These are phyloP conservation scores for Jacana jacana DNA, from an alignment of 2,113 vertebrate genomes.

Conservation along the genomic window DNA sequence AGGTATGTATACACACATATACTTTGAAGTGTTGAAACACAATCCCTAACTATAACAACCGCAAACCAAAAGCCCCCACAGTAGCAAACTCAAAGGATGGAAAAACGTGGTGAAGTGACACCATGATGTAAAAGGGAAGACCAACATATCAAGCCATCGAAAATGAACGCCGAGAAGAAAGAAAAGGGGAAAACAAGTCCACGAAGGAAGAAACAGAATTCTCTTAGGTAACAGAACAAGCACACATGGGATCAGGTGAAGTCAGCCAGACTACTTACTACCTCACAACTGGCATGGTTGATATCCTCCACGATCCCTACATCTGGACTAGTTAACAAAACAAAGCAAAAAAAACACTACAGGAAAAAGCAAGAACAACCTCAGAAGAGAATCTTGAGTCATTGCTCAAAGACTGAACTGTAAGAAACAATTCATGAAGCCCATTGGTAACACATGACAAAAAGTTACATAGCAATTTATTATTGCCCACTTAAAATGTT, in stretches of 20 bases:
- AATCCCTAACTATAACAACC: not conserved
- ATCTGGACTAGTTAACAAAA: not conserved
- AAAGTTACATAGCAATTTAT: not conserved
- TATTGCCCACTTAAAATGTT: not conserved
- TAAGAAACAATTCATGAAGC: not conserved
- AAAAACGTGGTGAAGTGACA: not conserved
- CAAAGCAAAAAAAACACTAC: fast-evolving
- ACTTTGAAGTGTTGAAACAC: not conserved
- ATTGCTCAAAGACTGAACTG: not conserved
- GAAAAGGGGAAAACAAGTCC: not conserved
- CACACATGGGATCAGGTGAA: not conserved
- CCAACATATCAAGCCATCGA: not conserved
- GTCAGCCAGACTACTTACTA: not conserved
- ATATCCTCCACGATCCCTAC: not conserved
- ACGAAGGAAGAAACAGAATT: not conserved
- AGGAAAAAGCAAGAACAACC: not conserved
- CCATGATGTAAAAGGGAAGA: not conserved
- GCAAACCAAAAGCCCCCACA: not conserved
- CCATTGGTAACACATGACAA: not conserved
- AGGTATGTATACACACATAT: fast-evolving
- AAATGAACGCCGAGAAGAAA: not conserved
- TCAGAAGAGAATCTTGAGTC: not conserved
- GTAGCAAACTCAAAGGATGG: not conserved
- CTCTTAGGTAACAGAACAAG: not conserved
- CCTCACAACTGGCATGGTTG: fast-evolving